Evolutionary conservation across 2,888 invertebrate species (phyloP).

Genomic region (Crossocerus cetratus): DNA sequence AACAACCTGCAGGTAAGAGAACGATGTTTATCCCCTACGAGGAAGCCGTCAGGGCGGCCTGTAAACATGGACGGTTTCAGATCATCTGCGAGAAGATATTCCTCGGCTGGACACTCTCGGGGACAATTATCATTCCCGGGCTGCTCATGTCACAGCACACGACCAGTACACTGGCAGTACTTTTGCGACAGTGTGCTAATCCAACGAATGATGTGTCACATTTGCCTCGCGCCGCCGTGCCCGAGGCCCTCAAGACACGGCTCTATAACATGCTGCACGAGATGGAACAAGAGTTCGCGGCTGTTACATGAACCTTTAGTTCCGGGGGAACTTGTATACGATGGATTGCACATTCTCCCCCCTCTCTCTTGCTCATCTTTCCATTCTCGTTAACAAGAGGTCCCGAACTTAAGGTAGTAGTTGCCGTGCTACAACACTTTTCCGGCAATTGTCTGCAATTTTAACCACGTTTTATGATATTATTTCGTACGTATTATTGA

Average conservation of each 20-base stretch:
- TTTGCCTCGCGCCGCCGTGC: constrained; percentile 77
- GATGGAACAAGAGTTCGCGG: constrained; percentile 73
- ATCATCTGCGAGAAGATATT: constrained; percentile 83
- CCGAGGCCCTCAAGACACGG: constrained; percentile 77
- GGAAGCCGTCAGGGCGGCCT: too few relatives aligned
- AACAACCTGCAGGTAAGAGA: constrained; percentile 80
- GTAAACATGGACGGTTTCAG: constrained; percentile 74
- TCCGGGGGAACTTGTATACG: not conserved
- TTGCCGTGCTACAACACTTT: too few relatives aligned
- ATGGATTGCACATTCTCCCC: too few relatives aligned
- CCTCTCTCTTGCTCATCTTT: too few relatives aligned
- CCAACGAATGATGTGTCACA: constrained; percentile 77
- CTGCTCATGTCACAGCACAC: constrained; percentile 81
- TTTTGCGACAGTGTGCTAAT: constrained; percentile 81
- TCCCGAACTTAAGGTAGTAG: too few relatives aligned
- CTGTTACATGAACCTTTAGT: constrained; percentile 18
- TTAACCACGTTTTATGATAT: not conserved
- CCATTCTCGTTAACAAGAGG: too few relatives aligned
- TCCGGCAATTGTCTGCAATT: too few relatives aligned
- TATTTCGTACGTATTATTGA: not conserved
- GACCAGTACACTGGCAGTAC: constrained; percentile 79
- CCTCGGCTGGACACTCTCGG: constrained; percentile 82
- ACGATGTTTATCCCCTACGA: too few relatives aligned
- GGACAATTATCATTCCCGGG: constrained; percentile 81
- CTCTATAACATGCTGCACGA: constrained; percentile 79